phyloP scores from a whole-genome alignment of 2,113 vertebrate species.

The Misgurnus anguillicaudatus region DNA sequence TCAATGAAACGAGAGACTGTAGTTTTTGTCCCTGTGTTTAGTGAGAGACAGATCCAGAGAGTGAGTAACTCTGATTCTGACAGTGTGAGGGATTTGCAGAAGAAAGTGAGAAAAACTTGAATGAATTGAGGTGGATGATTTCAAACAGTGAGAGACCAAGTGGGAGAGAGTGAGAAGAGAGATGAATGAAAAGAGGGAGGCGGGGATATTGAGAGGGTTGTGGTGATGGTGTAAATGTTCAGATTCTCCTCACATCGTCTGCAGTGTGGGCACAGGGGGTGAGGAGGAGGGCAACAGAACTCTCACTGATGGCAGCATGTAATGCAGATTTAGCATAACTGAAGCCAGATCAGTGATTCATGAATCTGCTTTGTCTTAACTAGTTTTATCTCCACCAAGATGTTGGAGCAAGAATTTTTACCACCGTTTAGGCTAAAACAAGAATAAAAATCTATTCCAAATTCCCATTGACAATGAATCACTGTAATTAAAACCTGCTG shows the following conservation, averaged over 20 bases:
- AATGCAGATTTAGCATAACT: conserved; percentile 30
- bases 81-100: conserved; percentile 23
- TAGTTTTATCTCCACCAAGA: too few relatives aligned
- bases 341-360: neutral
- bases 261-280: conserved; percentile 6
- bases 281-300: neutral
- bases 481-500: conserved; percentile 1
- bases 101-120: conserved; percentile 17
- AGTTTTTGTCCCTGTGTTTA: too few relatives aligned
- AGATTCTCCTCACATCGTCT: conserved; percentile 23
- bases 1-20: conserved; percentile 13
- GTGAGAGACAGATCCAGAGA: conserved; percentile 4
- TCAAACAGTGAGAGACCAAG: conserved; percentile 26
- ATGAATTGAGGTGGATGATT: neutral
- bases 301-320: neutral
- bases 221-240: neutral
- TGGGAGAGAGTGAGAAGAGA: conserved; percentile 35
- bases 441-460: too few relatives aligned
- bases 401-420: too few relatives aligned
- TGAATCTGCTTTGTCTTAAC: neutral
- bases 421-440: neutral
- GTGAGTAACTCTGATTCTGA: neutral
- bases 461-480: neutral
- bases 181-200: conserved; percentile 3
- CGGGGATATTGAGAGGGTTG: neutral